Evolutionary conservation across 2,888 invertebrate species (phyloP).

Genomic region (Pandemis corylana): DNA sequence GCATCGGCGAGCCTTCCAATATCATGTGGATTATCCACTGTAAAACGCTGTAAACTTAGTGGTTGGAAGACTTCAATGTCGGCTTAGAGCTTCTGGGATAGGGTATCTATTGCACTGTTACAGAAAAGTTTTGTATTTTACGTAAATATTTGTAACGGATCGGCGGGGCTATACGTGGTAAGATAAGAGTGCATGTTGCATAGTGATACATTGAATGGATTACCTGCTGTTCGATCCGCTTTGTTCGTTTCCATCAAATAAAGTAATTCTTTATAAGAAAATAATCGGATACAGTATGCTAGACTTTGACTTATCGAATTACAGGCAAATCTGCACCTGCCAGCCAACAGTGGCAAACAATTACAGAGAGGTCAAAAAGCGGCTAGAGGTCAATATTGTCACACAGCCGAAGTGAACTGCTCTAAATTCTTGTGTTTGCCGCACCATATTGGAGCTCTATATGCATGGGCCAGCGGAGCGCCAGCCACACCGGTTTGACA

Average conservation of each 20-base stretch:
- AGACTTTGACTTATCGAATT: not conserved
- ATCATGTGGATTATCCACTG: slow-evolving; percentile 79
- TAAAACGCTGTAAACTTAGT: slow-evolving; percentile 74
- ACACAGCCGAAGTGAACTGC: slow-evolving; percentile 59
- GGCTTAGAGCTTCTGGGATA: slow-evolving; percentile 55
- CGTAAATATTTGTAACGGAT: slow-evolving; percentile 84
- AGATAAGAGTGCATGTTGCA: slow-evolving; percentile 76
- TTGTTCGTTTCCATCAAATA: slow-evolving; percentile 55
- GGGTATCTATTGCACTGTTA: slow-evolving; percentile 57
- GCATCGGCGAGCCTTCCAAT: slow-evolving; percentile 82
- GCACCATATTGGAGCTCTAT: slow-evolving; percentile 63
- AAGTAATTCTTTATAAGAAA: slow-evolving; percentile 45
- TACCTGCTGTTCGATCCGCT: slow-evolving; percentile 68
- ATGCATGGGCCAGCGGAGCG: slow-evolving; percentile 58
- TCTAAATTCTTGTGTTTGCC: slow-evolving; percentile 72
- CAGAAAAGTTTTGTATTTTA: slow-evolving; percentile 75
- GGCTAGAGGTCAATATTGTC: slow-evolving; percentile 64
- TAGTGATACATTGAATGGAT: slow-evolving; percentile 82
- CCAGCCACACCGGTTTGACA: slow-evolving; percentile 60
- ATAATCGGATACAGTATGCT: not conserved
- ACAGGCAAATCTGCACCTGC: not conserved
- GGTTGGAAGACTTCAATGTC: slow-evolving; percentile 52
- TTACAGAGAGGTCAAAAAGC: slow-evolving; percentile 54
- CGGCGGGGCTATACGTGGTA: slow-evolving; percentile 75
- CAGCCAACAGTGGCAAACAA: not conserved